These are phyloP conservation scores for Abramis brama DNA, from an alignment of 2,113 vertebrate genomes.

Conservation along the genomic window DNA sequence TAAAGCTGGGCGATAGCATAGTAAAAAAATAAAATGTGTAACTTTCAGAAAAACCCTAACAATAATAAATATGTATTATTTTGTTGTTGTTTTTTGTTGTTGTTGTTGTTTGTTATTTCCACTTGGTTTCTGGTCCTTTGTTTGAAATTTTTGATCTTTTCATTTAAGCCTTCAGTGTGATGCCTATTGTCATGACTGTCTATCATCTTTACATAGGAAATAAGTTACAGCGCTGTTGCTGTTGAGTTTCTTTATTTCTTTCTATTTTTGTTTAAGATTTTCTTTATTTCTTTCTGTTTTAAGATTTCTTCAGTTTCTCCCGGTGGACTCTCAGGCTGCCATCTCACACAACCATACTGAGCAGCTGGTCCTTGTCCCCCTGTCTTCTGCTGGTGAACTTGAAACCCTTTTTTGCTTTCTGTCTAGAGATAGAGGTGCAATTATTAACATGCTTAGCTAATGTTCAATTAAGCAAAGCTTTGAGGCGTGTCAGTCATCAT, in stretches of 20 bases:
- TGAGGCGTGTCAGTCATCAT: background rate
- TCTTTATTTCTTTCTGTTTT: background rate
- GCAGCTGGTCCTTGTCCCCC: background rate
- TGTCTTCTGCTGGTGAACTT: slow-evolving; percentile 6
- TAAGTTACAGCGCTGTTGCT: background rate
- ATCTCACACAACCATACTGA: background rate
- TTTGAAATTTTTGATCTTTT: background rate
- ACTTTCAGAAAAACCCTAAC: no score
- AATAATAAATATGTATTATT: no score
- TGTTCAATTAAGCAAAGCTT: background rate
- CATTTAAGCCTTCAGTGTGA: background rate
- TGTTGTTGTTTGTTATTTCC: no score
- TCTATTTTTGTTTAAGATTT: background rate
- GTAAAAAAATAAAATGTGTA: no score
- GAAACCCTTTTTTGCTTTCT: background rate
- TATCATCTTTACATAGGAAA: background rate
- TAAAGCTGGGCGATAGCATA: no score
- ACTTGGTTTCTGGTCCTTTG: background rate
- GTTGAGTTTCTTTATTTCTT: background rate
- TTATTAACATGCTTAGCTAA: background rate
- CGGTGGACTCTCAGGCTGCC: background rate
- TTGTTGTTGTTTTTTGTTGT: no score
- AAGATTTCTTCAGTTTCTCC: background rate
- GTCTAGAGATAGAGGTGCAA: background rate
- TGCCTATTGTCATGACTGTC: background rate